These are phyloP conservation scores for Muricea muricata DNA, from an alignment of 92 coral and sea anemone genomes.

Conservation along the genomic window DNA sequence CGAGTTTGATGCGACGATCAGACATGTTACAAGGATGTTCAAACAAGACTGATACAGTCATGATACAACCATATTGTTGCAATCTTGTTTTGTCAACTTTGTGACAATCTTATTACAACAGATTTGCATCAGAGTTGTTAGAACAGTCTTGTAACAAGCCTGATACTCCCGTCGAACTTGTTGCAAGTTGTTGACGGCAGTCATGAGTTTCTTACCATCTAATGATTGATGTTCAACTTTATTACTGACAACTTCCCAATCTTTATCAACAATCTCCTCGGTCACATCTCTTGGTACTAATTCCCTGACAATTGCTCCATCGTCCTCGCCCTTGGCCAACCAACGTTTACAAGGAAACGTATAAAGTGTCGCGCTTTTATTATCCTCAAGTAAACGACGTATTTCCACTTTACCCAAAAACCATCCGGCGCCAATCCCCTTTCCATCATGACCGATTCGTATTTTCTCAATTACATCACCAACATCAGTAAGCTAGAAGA, in stretches of 20 bases:
- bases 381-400: slow-evolving; percentile 83
- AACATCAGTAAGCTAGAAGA: slow-evolving; percentile 81
- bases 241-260: slow-evolving; percentile 76
- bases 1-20: no score
- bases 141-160: no score
- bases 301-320: slow-evolving; percentile 93
- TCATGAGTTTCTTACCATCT: slow-evolving; percentile 89
- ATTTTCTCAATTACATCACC: slow-evolving; percentile 95
- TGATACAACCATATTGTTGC: no score
- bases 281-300: slow-evolving; percentile 86
- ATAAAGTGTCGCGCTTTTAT: slow-evolving; percentile 83
- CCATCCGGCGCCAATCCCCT: slow-evolving; percentile 94
- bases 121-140: no score
- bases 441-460: slow-evolving; percentile 93
- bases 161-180: no score
- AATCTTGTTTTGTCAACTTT: no score
- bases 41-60: no score
- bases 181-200: no score
- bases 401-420: slow-evolving; percentile 86
- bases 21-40: no score
- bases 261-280: slow-evolving; percentile 79
- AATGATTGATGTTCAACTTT: slow-evolving; percentile 81
- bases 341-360: slow-evolving; percentile 90
- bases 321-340: slow-evolving; percentile 97
- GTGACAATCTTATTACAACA: no score